phyloP scores from a whole-genome alignment of 2,888 invertebrate species.

The Tinea trinotella region DNA sequence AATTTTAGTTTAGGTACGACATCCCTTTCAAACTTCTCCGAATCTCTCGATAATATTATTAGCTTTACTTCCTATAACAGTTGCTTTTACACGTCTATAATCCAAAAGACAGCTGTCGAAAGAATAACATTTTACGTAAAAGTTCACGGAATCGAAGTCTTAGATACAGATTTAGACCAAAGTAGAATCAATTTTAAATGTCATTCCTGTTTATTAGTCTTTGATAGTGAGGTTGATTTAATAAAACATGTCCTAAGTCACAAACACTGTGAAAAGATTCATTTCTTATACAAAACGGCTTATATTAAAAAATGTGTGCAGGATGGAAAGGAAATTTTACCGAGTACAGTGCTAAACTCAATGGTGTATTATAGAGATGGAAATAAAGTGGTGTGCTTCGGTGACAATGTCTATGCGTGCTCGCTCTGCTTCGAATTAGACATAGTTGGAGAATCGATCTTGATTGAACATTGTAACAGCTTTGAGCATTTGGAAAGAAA shows the following conservation, averaged over 20 bases:
- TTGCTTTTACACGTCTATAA: conserved; percentile 39
- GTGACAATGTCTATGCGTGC: conserved; percentile 57
- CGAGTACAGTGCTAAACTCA: conserved; percentile 55
- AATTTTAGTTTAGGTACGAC: conserved; percentile 54
- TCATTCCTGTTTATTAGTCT: conserved; percentile 41
- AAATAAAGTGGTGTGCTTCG: conserved; percentile 63
- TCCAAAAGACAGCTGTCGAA: conserved; percentile 55
- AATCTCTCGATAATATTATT: conserved; percentile 50
- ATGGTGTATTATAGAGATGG: conserved; percentile 64
- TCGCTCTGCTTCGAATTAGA: conserved; percentile 56
- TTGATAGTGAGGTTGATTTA: conserved; percentile 45
- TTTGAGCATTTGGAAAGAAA: conserved; percentile 41
- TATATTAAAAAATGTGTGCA: conserved; percentile 60
- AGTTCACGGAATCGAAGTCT: conserved; percentile 56
- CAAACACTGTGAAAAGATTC: conserved; percentile 54
- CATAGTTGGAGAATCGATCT: conserved; percentile 52
- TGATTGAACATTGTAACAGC: conserved; percentile 52
- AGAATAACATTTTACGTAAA: conserved; percentile 59
- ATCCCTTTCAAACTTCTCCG: conserved; percentile 55
- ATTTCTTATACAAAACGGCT: conserved; percentile 59
- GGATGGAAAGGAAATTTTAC: conserved; percentile 52
- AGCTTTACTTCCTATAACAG: conserved; percentile 58
- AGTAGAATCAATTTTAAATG: conserved; percentile 45
- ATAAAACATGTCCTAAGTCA: conserved; percentile 50
- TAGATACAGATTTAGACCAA: conserved; percentile 33